phyloP scores from a whole-genome alignment of 2,113 vertebrate species.

The Macrotis lagotis region DNA sequence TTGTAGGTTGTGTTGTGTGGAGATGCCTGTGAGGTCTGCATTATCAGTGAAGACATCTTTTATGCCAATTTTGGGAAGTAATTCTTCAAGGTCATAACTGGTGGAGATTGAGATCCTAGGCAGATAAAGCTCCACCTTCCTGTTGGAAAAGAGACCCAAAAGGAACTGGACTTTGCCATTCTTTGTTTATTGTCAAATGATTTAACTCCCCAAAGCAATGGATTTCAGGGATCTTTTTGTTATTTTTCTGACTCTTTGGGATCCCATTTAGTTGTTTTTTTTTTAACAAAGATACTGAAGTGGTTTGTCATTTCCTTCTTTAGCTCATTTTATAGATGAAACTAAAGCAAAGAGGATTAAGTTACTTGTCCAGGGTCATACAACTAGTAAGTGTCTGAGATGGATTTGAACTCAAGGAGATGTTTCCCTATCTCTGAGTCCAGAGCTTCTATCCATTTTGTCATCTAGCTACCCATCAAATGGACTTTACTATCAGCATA shows the following conservation, averaged over 20 bases:
- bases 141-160: background rate
- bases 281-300: too few species aligned
- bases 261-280: too few species aligned
- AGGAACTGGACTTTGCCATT: background rate
- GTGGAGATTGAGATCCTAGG: background rate
- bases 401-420: too few species aligned
- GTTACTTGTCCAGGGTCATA: too few species aligned
- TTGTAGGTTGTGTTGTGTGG: background rate
- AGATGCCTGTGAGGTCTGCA: background rate
- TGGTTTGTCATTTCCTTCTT: too few species aligned
- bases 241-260: too few species aligned
- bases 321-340: too few species aligned
- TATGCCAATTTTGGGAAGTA: background rate
- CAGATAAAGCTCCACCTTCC: background rate
- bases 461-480: background rate
- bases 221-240: background rate
- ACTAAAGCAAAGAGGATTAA: too few species aligned
- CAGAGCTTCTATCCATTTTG: too few species aligned
- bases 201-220: background rate
- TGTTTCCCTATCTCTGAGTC: too few species aligned
- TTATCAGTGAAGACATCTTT: background rate
- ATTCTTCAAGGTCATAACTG: background rate
- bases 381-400: too few species aligned
- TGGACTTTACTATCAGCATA: background rate
- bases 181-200: background rate